Base-by-base conservation (phyloP, 2,797 vertebrate species). In the Periophthalmus magnuspinnatus region DNA sequence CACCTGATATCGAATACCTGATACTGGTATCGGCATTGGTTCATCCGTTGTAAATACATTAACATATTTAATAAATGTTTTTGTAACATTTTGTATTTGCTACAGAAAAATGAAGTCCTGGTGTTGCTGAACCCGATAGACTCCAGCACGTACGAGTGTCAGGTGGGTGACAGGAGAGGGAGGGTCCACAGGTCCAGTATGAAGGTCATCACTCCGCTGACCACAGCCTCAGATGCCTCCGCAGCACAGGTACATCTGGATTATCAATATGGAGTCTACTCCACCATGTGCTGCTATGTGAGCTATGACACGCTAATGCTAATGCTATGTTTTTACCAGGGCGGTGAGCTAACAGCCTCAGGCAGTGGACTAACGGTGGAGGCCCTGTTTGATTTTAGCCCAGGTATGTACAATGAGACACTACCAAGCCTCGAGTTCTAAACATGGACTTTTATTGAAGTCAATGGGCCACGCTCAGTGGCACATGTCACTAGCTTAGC, bases 361-460 rank as follows among this genome's bases (percentile, higher is more conserved):
- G 54, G 67, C 10, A 72, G 68, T 72, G 84, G 71, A 47, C 88
- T 95, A 32, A 93, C 92, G 61, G 95, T 95, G 67, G 73, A 97
- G 71, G 96, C 91, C 50, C 69, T 95, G 68, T 91, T 96, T 83
- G 95, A 98, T 88, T 99, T 98, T 78, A 75, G 28, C 65, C 72
- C 93, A 91, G 93, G 94, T 64, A 47, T 38, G 10, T 14, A 21
- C 22, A 60, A 21, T 45, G 3, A 14, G 11, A 14, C 14, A 14
- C 41, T 45, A 45, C 41, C 28, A 28, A 28, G 28, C 28, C 28
- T n/a, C n/a, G n/a, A n/a, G n/a, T n/a, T n/a, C n/a, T n/a, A n/a
- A n/a, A n/a, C n/a, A n/a, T n/a, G n/a, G n/a, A n/a, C n/a, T n/a
- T n/a, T n/a, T 28, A 28, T 3, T 28, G 28, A 28, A 28, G 28